These are phyloP conservation scores for Magallana angulata DNA, from an alignment of 1,140 invertebrate genomes.

Conservation along the genomic window DNA sequence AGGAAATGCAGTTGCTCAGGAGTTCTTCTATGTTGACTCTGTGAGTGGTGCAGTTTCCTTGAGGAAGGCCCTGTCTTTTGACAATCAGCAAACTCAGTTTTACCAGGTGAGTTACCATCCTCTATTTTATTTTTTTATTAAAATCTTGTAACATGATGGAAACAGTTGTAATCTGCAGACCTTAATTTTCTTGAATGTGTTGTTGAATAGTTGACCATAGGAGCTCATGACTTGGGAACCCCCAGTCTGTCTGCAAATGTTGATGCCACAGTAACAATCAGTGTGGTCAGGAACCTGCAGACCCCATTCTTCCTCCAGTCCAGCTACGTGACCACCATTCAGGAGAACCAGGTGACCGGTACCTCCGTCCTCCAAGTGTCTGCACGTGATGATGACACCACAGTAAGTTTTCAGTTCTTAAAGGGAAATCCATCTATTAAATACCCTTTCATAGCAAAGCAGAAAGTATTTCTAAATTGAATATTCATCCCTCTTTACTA, in stretches of 20 bases:
- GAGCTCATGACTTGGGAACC: conserved; percentile 88
- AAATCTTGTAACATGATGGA: not conserved
- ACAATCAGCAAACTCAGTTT: conserved; percentile 27
- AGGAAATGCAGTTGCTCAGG: conserved; percentile 53
- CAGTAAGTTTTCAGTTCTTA: conserved; percentile 50
- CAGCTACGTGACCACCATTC: conserved; percentile 48
- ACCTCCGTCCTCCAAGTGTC: conserved; percentile 52
- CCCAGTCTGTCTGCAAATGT: conserved; percentile 82
- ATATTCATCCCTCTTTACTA: not conserved
- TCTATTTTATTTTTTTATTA: not conserved
- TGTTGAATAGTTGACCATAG: conserved; percentile 56
- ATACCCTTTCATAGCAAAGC: not conserved
- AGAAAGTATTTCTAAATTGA: not conserved
- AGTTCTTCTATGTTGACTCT: conserved; percentile 64
- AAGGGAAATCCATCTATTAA: not conserved
- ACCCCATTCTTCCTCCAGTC: conserved; percentile 43
- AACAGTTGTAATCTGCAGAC: not conserved
- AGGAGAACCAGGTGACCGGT: conserved; percentile 46
- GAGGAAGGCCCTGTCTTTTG: conserved; percentile 45
- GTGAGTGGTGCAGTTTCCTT: conserved; percentile 61
- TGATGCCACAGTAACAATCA: conserved; percentile 39
- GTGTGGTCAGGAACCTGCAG: conserved; percentile 82
- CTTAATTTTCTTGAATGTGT: not conserved
- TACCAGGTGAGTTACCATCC: conserved; percentile 22
- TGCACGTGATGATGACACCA: conserved; percentile 64